These are phyloP conservation scores for Drosophila infuscata DNA, from an alignment of 2,888 invertebrate species.

Conservation along the genomic window DNA sequence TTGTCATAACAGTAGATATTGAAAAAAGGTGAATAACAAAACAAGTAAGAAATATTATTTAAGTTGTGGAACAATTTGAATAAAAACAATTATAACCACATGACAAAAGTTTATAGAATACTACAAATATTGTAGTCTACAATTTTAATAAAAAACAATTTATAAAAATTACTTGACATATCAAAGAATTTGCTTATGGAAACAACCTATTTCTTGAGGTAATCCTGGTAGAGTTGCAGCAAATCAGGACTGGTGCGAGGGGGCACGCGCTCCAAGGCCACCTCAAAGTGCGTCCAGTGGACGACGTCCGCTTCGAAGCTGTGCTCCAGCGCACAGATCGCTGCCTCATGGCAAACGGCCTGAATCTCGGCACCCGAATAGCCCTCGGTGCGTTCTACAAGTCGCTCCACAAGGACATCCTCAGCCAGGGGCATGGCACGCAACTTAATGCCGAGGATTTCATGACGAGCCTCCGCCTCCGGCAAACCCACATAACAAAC, in stretches of 20 bases:
- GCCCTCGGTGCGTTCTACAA: slow-evolving; percentile 90
- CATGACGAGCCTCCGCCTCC: slow-evolving; percentile 90
- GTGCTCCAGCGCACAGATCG: slow-evolving; percentile 92
- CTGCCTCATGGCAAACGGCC: slow-evolving; percentile 97
- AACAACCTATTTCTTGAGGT: slow-evolving; percentile 82
- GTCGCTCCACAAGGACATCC: slow-evolving; percentile 88
- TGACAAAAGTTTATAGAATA: no score
- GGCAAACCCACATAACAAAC: slow-evolving; percentile 97
- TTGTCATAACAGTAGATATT: background rate
- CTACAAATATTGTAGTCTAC: no score
- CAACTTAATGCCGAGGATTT: slow-evolving; percentile 93
- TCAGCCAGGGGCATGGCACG: slow-evolving; percentile 89
- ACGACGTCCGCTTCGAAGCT: slow-evolving; percentile 88
- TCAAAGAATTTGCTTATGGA: background rate
- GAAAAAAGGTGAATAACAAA: background rate
- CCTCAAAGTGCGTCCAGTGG: slow-evolving; percentile 89
- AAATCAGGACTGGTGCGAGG: slow-evolving; percentile 91
- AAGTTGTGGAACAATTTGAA: no score
- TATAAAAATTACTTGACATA: background rate
- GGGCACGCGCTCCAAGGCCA: slow-evolving; percentile 89
- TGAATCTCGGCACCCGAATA: slow-evolving; percentile 98
- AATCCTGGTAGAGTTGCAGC: slow-evolving; percentile 91
- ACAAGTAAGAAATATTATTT: no score
- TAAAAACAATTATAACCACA: no score
- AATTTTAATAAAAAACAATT: background rate